Base-by-base conservation (phyloP, 2,113 vertebrate genomes). In the Tychaedon coryphoeus region DNA sequence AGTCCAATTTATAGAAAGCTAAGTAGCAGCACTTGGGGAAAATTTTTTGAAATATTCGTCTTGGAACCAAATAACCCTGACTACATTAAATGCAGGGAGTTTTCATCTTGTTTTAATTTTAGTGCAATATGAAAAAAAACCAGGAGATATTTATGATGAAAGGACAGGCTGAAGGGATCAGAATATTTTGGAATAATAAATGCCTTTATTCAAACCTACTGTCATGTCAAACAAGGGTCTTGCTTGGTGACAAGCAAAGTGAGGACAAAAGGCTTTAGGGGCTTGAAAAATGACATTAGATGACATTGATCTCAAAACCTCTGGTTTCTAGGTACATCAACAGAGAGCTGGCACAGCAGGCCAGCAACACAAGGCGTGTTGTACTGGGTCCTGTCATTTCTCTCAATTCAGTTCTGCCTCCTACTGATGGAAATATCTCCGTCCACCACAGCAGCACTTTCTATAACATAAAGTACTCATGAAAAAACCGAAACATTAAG, bases 261-360 rank as follows among this genome's bases (percentile, higher is more conserved):
- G 74, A 90, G 71, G 81, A 95, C 85, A 92, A 56, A 74, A 94
- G 54, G 93, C 67, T 96, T 95, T 26, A 91, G 89, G 87, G 87
- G 66, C 66, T 94, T 83, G 58, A 88, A 95, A 91, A 88, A 76
- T 51, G 80, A 14, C 74, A 62, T 86, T 79, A 91, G 54, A 74
- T 90, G 77, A 85, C 81, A 90, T 90, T 88, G 33, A 66, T 79
- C 71, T 90, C 58, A 65, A 58, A 95, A 45, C 2, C 43, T 74
- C 76, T 89, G 81, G 24, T 91, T 93, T 93, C 73, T 75, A 78
- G 83, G 89, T 92, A 34, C 36, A 58, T 75, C 86, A 81, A 61
- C 58, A 74, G 70, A 56, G 71, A 65, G 13, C 61, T 84, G 83
- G 66, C 51, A 24, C 38, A 57, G 77, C 77, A 62, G 91, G 77